Evolutionary conservation across 2,797 vertebrate genomes (phyloP).

Genomic region (Morus bassanus): DNA sequence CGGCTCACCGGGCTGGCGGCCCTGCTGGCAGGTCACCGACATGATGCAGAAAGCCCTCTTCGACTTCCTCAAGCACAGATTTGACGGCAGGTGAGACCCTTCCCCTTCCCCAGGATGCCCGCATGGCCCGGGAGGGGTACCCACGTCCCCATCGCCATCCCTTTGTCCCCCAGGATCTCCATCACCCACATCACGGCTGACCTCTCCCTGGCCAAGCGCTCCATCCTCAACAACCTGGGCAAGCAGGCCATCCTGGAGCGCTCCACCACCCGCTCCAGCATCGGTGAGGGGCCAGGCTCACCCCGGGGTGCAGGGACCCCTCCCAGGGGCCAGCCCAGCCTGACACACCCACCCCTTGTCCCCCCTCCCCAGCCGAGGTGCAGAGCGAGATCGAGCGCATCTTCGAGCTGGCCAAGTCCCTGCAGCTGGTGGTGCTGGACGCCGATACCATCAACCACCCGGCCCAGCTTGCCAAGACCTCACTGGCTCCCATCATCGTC

Average conservation of each 20-base stretch:
- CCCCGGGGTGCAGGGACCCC: fast-evolving
- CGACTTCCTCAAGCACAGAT: constrained; percentile 96
- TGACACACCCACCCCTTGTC: fast-evolving
- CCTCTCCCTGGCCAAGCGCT: constrained; percentile 93
- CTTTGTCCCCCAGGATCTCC: constrained; percentile 83
- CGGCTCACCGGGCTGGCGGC: not conserved
- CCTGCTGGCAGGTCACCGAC: constrained; percentile 86
- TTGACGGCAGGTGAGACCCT: constrained; percentile 88
- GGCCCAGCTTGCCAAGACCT: constrained; percentile 93
- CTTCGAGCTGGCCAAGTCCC: constrained; percentile 94
- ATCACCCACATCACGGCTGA: constrained; percentile 96
- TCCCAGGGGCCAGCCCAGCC: not conserved
- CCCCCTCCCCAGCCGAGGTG: constrained; percentile 84
- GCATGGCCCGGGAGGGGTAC: fast-evolving
- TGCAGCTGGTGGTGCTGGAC: constrained; percentile 92
- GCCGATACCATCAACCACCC: constrained; percentile 98
- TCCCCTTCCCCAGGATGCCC: not conserved
- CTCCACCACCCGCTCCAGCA: constrained; percentile 91
- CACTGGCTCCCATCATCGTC: constrained; percentile 91
- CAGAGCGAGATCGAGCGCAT: constrained; percentile 97
- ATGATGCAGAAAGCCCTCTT: constrained; percentile 99
- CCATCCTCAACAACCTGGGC: constrained; percentile 89
- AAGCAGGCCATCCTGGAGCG: constrained; percentile 95
- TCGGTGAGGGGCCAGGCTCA: constrained; percentile 78
- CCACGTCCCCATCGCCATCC: not conserved